Evolutionary conservation across 2,888 invertebrate species (phyloP), one percentile per base, ranked within the genome.

Genomic region (Poecilobothrus nobilitatus): DNA sequence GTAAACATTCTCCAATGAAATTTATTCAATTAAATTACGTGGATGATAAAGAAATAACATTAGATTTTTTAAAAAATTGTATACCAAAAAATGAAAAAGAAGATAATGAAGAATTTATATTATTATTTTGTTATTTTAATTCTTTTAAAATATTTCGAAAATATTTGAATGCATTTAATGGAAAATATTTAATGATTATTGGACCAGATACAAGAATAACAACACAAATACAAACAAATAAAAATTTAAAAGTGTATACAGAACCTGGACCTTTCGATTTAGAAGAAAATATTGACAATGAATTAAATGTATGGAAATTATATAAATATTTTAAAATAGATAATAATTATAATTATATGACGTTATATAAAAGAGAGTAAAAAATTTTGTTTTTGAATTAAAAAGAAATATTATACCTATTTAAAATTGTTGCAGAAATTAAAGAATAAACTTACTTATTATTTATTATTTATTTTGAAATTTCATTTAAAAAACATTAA

Each of bases 81-180:
- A 5, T 27, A 27, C 27, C 27, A 27, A 27, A 27, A 27, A 27
- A 27, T 27, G 27, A 27, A 27, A 85, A 85, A 41, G 69, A 68
- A 0, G 71, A 72, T 5, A 12, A 69, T n/a, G 68, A 73, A 66
- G 44, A 75, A 41, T 77, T 76, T 69, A 89, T 90, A 0, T 76
- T 92, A 67, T 76, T 93, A 66, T 93, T 93, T 78, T 93, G 92
- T 76, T 93, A 93, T 75, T 94, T 93, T 75, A 93, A 92, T 76
- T 87, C 90, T 75, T 84, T 87, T 9, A 73, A 76, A 1, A 91
- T 90, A 27, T 93, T 92, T 79, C 76, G 83, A 15, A 81, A 88
- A 12, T 93, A 93, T 75, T 79, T 93, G 70, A 78, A 84, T 73
- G 77, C 84, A 75, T 90, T 87, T 78, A 76, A 80, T 63, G 90